Conservation (phyloP, 2,888 invertebrate genomes). For the Holacanthella duospinosa region DNA sequence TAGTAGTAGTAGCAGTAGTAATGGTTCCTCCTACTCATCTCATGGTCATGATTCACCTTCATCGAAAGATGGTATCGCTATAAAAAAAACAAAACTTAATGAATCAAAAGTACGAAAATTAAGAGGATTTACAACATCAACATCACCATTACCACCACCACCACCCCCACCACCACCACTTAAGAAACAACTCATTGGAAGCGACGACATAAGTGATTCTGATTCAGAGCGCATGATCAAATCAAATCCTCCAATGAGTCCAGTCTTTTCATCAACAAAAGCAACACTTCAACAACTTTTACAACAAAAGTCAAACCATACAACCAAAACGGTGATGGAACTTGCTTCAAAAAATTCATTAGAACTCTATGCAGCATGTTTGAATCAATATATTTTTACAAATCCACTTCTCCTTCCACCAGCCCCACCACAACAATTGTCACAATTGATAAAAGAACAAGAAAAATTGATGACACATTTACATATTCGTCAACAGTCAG, state of each 20-base stretch:
- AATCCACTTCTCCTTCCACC: conserved; percentile 22
- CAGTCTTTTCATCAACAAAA: background rate
- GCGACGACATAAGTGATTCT: conserved; percentile 3
- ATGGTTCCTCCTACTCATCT: background rate
- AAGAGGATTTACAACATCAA: background rate
- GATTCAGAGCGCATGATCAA: background rate
- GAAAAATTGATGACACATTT: conserved; percentile 9
- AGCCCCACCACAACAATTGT: background rate
- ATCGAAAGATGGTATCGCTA: no score
- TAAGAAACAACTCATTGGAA: background rate
- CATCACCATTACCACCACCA: background rate
- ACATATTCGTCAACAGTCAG: background rate
- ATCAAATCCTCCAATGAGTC: background rate
- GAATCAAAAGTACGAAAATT: background rate
- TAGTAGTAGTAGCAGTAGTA: background rate
- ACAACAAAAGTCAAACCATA: background rate
- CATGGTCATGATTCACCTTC: background rate
- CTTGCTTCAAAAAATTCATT: conserved; percentile 14
- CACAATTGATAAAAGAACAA: conserved; percentile 23
- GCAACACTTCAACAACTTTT: background rate
- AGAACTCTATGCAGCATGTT: conserved; percentile 28
- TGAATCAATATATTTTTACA: conserved; percentile 31
- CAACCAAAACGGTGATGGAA: background rate
- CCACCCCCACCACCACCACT: no score
- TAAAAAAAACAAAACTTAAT: no score